Percentiles rank a stretch among this genome's conserved stretches.
Conservation (phyloP, 2,888 invertebrate genomes). For the Epirrhoe tristata region DNA sequence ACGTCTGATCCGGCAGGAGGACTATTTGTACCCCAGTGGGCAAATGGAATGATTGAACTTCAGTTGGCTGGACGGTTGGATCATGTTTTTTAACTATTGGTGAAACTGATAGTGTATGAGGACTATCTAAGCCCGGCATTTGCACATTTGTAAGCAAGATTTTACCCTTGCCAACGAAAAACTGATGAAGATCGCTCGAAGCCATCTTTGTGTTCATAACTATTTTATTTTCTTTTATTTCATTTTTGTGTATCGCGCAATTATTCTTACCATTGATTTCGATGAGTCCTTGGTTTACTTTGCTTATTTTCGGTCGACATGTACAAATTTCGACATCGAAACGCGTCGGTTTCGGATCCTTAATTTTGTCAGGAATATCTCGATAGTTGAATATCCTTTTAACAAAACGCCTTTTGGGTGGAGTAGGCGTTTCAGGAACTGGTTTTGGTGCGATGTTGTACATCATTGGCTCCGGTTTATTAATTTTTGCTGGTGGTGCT, state of each 20-base stretch:
- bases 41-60: conserved; percentile 27
- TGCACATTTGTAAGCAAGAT: conserved; percentile 69
- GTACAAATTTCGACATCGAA: conserved; percentile 18
- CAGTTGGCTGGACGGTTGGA: conserved; percentile 8
- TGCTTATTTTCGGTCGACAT: conserved; percentile 33
- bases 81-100: neutral
- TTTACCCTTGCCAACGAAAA: conserved; percentile 70
- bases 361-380: neutral
- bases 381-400: neutral
- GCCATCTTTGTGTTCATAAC: conserved; percentile 51
- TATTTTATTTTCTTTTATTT: conserved; percentile 46
- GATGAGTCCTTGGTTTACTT: conserved; percentile 35
- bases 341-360: neutral
- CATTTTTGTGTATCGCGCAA: conserved; percentile 32
- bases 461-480: neutral
- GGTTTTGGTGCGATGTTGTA: neutral
- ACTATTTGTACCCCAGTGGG: conserved; percentile 54
- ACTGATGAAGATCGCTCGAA: conserved; percentile 50
- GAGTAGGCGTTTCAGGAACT: neutral
- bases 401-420: neutral
- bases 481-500: neutral
- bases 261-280: conserved; percentile 46
- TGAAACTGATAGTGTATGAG: neutral
- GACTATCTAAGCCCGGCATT: conserved; percentile 6
- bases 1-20: conserved; percentile 49